phyloP scores from a whole-genome alignment of 2,888 invertebrate genomes.

The Leucania comma region DNA sequence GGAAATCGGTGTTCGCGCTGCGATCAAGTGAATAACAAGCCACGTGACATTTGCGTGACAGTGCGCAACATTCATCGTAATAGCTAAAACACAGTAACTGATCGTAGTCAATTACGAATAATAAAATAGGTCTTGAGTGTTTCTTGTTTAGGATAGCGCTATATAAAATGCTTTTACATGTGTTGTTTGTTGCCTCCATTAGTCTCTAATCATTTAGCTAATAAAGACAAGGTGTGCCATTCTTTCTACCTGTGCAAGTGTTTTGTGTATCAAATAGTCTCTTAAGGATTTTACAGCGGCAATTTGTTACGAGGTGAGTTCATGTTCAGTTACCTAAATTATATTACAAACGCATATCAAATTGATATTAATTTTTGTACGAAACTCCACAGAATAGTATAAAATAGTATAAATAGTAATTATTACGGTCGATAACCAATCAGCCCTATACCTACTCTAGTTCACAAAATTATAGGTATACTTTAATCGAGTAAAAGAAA shows the following conservation, averaged over 20 bases:
- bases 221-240: conserved; percentile 52
- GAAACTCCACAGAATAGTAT: conserved; percentile 14
- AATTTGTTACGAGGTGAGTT: conserved; percentile 57
- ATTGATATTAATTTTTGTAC: conserved; percentile 25
- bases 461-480: conserved; percentile 26
- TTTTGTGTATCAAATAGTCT: conserved; percentile 55
- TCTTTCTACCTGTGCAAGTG: conserved; percentile 60
- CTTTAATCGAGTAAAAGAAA: conserved; percentile 30
- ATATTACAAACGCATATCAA: conserved; percentile 10
- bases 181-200: conserved; percentile 56
- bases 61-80: conserved; percentile 65
- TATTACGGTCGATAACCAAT: conserved; percentile 19
- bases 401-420: conserved; percentile 36
- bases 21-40: conserved; percentile 67
- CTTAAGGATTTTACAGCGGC: conserved; percentile 44
- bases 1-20: conserved; percentile 60
- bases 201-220: conserved; percentile 50
- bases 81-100: conserved; percentile 66
- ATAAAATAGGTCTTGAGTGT: conserved; percentile 61
- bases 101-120: conserved; percentile 74
- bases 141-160: conserved; percentile 50
- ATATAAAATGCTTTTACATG: conserved; percentile 57
- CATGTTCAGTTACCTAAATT: conserved; percentile 19
- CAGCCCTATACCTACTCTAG: conserved; percentile 2
- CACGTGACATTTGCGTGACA: conserved; percentile 82